A percentile compares a stretch with the other conserved stretches of the same genome.
Conservation (phyloP, 2,888 invertebrate species). For the Drosophila cracens region DNA sequence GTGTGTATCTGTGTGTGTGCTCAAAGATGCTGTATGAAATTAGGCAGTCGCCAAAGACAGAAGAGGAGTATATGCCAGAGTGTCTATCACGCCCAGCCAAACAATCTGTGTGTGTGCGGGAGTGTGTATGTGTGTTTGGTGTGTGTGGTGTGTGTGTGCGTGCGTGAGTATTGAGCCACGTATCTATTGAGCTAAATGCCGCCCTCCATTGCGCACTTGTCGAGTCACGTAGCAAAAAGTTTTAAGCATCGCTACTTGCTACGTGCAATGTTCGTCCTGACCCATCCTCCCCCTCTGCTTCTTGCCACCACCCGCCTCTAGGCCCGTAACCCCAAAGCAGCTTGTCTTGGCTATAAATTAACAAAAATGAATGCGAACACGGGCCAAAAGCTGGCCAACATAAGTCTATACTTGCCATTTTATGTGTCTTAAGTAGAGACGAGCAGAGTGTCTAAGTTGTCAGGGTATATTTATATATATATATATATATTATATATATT, state of each 20-base stretch:
- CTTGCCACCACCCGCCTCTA: background rate
- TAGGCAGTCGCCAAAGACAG: constrained; percentile 63
- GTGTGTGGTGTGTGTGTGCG: constrained; percentile 56
- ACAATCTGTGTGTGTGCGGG: constrained; percentile 13
- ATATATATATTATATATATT: background rate
- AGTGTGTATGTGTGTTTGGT: constrained; percentile 25
- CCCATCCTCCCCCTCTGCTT: background rate
- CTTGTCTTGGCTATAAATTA: constrained; percentile 73
- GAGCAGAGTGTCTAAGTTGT: constrained; percentile 23
- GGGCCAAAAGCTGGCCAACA: constrained; percentile 33
- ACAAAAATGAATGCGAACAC: constrained; percentile 78
- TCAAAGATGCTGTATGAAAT: constrained; percentile 68
- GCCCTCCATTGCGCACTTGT: constrained; percentile 52
- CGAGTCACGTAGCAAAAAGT: constrained; percentile 80
- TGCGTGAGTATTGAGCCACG: constrained; percentile 77
- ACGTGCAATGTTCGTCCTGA: constrained; percentile 62
- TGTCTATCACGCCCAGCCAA: constrained; percentile 20
- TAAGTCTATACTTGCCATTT: constrained; percentile 44
- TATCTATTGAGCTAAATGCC: constrained; percentile 68
- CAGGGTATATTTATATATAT: background rate
- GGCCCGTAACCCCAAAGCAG: constrained; percentile 4
- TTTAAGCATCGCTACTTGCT: constrained; percentile 81
- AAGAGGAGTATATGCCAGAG: constrained; percentile 23
- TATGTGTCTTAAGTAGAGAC: constrained; percentile 52
- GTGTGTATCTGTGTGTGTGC: constrained; percentile 18